Conservation (phyloP, 2,113 vertebrate species). For the Mesembrinibis cayennensis region DNA sequence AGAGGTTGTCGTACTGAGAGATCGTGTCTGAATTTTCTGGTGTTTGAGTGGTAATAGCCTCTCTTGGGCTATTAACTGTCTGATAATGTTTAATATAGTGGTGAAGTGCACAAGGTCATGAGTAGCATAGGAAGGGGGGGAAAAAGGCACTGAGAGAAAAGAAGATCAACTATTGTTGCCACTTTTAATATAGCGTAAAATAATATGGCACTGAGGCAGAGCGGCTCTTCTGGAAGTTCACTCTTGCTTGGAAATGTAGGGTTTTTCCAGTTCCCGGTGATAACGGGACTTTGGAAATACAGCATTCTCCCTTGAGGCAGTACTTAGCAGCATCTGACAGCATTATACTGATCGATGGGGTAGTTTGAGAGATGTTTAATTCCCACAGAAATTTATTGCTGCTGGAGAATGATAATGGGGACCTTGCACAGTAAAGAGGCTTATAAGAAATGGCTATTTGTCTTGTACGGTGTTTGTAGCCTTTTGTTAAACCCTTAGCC, state of each 20-base stretch:
- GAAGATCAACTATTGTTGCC: background rate
- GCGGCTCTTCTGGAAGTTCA: background rate
- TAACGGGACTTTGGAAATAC: background rate
- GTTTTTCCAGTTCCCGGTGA: background rate
- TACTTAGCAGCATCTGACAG: background rate
- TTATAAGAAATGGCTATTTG: background rate
- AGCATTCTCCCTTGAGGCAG: background rate
- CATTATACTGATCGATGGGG: background rate
- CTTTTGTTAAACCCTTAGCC: background rate
- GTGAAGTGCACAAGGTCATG: background rate
- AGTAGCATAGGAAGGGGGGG: background rate
- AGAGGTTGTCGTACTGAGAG: background rate
- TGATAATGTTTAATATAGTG: background rate
- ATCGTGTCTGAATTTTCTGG: background rate
- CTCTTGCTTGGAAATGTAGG: background rate
- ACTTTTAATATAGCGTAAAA: background rate
- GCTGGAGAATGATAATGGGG: background rate
- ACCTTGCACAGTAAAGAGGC: background rate
- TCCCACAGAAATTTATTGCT: constrained; percentile 19
- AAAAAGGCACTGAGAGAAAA: background rate
- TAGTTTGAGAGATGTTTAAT: background rate
- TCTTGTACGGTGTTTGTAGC: background rate
- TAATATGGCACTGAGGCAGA: background rate
- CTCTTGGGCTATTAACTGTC: background rate
- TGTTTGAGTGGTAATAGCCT: background rate